phyloP scores from a whole-genome alignment of 2,113 vertebrate species.

The Clarias macrocephalus region DNA sequence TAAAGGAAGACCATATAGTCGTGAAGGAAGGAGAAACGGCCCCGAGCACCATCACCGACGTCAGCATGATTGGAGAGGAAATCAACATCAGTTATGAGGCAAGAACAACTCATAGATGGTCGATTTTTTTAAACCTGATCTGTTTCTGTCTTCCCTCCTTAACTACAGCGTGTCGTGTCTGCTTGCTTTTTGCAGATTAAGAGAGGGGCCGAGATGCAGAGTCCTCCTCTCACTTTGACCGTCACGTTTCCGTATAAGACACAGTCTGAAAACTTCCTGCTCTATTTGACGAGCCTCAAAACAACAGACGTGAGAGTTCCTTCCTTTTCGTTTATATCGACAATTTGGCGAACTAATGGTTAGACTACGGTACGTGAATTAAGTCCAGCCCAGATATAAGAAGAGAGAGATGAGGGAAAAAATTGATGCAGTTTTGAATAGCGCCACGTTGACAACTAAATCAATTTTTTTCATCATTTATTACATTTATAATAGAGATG shows the following conservation, averaged over 20 bases:
- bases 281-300: conserved; percentile 79
- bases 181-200: conserved; percentile 72
- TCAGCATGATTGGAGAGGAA: conserved; percentile 82
- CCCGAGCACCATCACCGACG: conserved; percentile 77
- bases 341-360: too few species aligned
- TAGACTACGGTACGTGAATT: too few species aligned
- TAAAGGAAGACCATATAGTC: conserved; percentile 77
- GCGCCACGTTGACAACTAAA: too few species aligned
- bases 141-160: neutral
- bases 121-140: neutral
- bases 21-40: conserved; percentile 80
- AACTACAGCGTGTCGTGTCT: neutral
- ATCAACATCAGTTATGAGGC: conserved; percentile 86
- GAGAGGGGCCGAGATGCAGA: conserved; percentile 70
- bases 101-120: conserved; percentile 60
- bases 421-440: too few species aligned
- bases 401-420: too few species aligned
- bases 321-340: neutral
- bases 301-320: conserved; percentile 73
- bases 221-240: conserved; percentile 77
- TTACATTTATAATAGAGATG: too few species aligned
- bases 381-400: too few species aligned
- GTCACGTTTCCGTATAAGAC: conserved; percentile 81
- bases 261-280: conserved; percentile 73
- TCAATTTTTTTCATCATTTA: too few species aligned